Evolutionary conservation across 2,113 vertebrate genomes (phyloP).

Genomic region (Phaethornis superciliosus): DNA sequence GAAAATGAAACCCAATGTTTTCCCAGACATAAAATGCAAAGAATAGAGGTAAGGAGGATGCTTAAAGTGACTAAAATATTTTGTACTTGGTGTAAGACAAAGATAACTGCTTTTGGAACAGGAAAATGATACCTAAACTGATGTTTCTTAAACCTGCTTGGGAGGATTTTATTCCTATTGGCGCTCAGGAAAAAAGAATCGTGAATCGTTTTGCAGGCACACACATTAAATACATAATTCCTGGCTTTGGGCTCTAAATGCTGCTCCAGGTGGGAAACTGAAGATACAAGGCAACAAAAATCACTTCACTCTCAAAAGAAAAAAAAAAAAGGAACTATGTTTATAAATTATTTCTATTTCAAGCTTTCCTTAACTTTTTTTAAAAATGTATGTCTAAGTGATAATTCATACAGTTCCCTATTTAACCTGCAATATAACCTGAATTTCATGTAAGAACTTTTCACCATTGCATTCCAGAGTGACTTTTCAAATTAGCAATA

Average conservation of each 20-base stretch:
- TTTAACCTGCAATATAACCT: background rate
- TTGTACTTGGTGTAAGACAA: background rate
- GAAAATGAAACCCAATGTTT: background rate
- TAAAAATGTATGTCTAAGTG: background rate
- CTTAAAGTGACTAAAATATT: background rate
- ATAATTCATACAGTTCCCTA: background rate
- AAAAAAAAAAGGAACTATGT: background rate
- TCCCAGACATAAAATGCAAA: background rate
- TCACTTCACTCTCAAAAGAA: background rate
- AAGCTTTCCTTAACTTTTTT: background rate
- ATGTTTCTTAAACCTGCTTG: background rate
- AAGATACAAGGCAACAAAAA: background rate
- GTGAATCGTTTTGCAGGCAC: background rate
- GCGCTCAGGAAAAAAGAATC: background rate
- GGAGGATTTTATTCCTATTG: background rate
- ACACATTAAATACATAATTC: background rate
- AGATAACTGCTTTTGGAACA: background rate
- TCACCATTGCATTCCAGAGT: background rate
- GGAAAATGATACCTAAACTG: background rate
- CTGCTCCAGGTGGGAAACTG: background rate
- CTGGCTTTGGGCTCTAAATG: background rate
- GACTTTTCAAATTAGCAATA: background rate
- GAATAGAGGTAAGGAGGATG: background rate
- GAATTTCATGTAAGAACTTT: background rate
- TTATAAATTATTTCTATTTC: background rate